A percentile compares a stretch with the other conserved stretches of the same genome.
Evolutionary conservation across 2,797 vertebrate genomes (phyloP).

Genomic region (Antrozous pallidus): DNA sequence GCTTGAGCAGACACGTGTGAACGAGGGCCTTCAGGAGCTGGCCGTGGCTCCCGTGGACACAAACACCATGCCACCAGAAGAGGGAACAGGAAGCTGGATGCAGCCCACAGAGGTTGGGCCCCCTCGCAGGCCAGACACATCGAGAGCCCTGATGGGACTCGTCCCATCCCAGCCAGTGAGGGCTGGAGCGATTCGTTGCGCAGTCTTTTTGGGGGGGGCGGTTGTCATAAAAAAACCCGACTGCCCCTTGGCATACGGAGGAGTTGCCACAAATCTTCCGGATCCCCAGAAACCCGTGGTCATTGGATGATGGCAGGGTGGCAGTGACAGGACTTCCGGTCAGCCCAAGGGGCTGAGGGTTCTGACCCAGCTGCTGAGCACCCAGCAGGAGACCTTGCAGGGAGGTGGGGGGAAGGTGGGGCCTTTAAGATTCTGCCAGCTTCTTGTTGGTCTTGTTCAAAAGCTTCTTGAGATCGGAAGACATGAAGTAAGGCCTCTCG

Average conservation of each 20-base stretch:
- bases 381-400: background rate
- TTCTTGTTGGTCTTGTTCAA: slow-evolving; percentile 89
- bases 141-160: background rate
- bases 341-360: background rate
- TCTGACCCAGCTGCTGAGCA: slow-evolving; percentile 8
- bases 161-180: background rate
- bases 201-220: background rate
- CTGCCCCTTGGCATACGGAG: background rate
- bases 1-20: background rate
- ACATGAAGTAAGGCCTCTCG: slow-evolving; percentile 94
- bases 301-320: background rate
- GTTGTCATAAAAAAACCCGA: background rate
- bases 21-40: fast-evolving
- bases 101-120: background rate
- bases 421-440: slow-evolving; percentile 54
- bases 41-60: background rate
- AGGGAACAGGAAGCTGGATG: background rate
- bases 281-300: background rate
- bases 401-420: background rate
- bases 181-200: background rate
- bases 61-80: background rate
- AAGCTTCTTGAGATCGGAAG: slow-evolving; percentile 86
- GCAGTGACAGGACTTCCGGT: slow-evolving; percentile 41
- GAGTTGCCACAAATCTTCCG: background rate
- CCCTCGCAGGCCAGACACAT: background rate